These are phyloP conservation scores for Arizona elegans DNA, from an alignment of 2,113 vertebrate genomes.

Conservation along the genomic window DNA sequence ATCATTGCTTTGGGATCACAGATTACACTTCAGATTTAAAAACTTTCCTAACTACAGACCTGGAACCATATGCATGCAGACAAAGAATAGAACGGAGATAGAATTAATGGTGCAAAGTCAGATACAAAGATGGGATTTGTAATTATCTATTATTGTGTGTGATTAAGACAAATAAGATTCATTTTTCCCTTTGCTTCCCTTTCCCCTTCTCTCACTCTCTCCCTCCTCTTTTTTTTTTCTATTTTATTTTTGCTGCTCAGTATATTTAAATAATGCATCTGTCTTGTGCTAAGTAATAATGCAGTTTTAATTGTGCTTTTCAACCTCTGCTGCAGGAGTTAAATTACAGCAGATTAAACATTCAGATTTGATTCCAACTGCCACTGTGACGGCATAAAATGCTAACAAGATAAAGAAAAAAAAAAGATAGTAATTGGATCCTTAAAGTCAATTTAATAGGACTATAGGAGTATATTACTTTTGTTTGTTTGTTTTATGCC, in stretches of 20 bases:
- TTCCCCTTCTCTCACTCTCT: not conserved
- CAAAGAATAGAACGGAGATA: not conserved
- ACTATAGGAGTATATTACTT: not conserved
- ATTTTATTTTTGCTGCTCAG: not conserved
- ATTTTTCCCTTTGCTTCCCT: not conserved
- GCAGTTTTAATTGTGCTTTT: conserved; percentile 30
- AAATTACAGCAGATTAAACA: conserved; percentile 19
- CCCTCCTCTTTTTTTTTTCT: not conserved
- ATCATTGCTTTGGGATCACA: not conserved
- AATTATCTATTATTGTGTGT: not conserved
- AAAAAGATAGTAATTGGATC: conserved; percentile 4
- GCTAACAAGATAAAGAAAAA: conserved; percentile 20
- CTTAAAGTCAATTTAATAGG: not conserved
- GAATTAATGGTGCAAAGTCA: not conserved
- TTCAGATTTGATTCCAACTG: conserved; percentile 8
- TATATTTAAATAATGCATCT: not conserved
- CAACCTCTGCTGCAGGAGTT: not conserved
- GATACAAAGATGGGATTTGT: not conserved
- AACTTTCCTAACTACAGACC: not conserved
- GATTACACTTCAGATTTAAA: not conserved
- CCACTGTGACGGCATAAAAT: not conserved
- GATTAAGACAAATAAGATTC: not conserved
- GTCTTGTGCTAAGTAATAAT: conserved; percentile 11
- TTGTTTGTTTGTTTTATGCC: not conserved
- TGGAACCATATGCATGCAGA: not conserved